Percentiles rank a stretch among this genome's conserved stretches.
These are phyloP conservation scores for Ciconia nigra DNA, from an alignment of 2,797 vertebrate species.

Conservation along the genomic window DNA sequence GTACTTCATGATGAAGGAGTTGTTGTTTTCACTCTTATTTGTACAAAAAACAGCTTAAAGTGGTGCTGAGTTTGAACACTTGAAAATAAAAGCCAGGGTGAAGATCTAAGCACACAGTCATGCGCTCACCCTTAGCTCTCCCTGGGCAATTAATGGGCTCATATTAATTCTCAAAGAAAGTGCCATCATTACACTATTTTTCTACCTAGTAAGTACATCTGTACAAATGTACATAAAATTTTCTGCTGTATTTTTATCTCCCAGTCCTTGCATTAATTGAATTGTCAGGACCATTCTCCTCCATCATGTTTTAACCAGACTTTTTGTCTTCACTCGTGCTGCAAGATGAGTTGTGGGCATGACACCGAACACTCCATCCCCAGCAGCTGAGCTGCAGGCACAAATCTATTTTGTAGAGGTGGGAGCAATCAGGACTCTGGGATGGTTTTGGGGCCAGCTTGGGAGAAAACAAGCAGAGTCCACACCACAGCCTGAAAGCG, in stretches of 20 bases:
- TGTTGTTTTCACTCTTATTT: not conserved
- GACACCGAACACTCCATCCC: rapidly evolving
- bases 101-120: not conserved
- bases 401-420: not conserved
- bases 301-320: not conserved
- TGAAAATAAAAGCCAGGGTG: not conserved
- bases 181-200: not conserved
- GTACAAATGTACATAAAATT: not conserved
- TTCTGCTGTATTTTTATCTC: not conserved
- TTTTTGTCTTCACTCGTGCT: not conserved
- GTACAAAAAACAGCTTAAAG: not conserved
- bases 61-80: not conserved
- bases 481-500: not conserved
- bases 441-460: not conserved
- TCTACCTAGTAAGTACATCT: not conserved
- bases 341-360: not conserved
- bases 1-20: not conserved
- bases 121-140: rapidly evolving
- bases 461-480: not conserved
- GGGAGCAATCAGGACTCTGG: not conserved
- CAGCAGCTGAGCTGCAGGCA: not conserved
- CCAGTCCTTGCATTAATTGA: not conserved
- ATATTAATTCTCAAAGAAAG: not conserved
- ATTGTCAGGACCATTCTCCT: not conserved
- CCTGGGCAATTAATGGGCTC: not conserved